phyloP scores from a whole-genome alignment of 2,113 vertebrate genomes.

The Chloropsis cyanopogon region DNA sequence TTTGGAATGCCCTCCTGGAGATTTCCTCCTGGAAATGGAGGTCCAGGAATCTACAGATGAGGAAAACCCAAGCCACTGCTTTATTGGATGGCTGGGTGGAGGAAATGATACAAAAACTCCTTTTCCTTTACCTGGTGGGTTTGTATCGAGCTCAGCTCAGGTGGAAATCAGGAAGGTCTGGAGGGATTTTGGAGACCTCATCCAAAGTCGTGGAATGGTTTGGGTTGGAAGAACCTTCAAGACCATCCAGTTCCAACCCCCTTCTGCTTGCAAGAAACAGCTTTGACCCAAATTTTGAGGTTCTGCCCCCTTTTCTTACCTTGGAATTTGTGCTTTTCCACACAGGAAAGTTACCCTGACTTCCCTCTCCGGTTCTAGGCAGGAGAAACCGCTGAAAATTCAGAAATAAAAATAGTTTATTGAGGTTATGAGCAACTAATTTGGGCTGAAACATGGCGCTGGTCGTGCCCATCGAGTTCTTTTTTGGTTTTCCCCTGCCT shows the following conservation, averaged over 20 bases:
- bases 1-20: neutral
- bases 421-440: neutral
- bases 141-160: neutral
- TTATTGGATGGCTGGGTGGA: fast-evolving
- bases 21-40: neutral
- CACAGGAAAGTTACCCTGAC: neutral
- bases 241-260: neutral
- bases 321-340: neutral
- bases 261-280: neutral
- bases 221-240: neutral
- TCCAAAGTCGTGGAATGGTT: neutral
- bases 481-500: neutral
- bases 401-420: neutral
- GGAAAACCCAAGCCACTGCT: neutral
- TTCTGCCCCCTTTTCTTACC: neutral
- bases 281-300: neutral
- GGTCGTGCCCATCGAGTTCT: neutral
- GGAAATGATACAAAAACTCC: neutral
- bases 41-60: neutral
- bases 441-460: neutral
- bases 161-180: too few relatives aligned
- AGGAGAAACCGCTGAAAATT: neutral
- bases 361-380: neutral
- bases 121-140: neutral
- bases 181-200: neutral